phyloP scores from a whole-genome alignment of 1,140 invertebrate species.

The Acromyrmex echinatior region DNA sequence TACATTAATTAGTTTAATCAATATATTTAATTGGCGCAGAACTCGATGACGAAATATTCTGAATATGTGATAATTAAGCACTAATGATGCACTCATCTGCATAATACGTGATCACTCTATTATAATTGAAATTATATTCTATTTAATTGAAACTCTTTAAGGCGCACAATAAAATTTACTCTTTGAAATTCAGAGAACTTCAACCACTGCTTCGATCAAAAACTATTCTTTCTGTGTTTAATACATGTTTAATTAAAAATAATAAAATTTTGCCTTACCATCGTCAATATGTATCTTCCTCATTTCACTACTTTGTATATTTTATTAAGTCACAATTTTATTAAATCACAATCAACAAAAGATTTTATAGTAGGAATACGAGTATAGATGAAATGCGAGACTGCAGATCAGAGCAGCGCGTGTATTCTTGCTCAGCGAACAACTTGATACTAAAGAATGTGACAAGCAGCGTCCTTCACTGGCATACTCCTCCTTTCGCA shows the following conservation, averaged over 20 bases:
- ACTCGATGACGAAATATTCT: too few relatives aligned
- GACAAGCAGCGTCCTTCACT: neutral
- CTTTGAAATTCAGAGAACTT: neutral
- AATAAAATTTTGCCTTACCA: constrained; percentile 25
- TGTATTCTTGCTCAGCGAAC: neutral
- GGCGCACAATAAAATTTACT: neutral
- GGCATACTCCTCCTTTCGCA: neutral
- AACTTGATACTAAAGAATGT: neutral
- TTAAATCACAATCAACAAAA: neutral
- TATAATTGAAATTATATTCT: too few relatives aligned
- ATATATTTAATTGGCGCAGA: too few relatives aligned
- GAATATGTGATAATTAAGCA: too few relatives aligned
- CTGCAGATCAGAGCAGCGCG: neutral
- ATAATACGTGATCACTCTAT: too few relatives aligned
- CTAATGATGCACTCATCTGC: too few relatives aligned
- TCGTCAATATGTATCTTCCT: constrained; percentile 61
- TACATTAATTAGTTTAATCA: too few relatives aligned
- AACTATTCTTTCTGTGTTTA: neutral
- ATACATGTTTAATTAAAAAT: neutral
- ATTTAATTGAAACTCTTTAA: too few relatives aligned
- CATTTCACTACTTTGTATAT: neutral
- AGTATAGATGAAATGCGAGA: too few relatives aligned
- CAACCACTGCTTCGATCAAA: neutral
- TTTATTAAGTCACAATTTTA: neutral
- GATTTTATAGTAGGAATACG: neutral